These are phyloP conservation scores for Glareola pratincola DNA, from an alignment of 2,113 vertebrate genomes.

Conservation along the genomic window DNA sequence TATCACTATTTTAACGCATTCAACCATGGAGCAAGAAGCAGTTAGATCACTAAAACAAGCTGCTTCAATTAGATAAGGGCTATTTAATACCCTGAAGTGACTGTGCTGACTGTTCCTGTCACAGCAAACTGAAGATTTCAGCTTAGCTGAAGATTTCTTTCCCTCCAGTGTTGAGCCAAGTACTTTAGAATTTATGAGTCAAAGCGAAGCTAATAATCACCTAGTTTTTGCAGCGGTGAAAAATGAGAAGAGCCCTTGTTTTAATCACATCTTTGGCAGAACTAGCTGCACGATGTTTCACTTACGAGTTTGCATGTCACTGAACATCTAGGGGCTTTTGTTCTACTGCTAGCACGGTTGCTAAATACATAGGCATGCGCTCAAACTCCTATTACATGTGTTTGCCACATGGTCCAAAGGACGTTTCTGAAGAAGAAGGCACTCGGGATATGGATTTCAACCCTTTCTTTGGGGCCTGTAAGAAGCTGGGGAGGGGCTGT, in stretches of 20 bases:
- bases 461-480: too few relatives aligned
- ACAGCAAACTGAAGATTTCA: not conserved
- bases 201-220: not conserved
- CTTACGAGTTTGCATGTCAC: fast-evolving
- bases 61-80: not conserved
- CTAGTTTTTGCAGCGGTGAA: not conserved
- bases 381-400: fast-evolving
- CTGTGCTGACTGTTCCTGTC: not conserved
- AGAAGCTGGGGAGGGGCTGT: too few relatives aligned
- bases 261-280: not conserved
- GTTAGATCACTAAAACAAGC: not conserved
- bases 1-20: not conserved
- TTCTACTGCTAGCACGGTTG: not conserved
- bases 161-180: not conserved
- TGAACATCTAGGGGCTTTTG: not conserved
- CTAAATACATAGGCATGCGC: not conserved
- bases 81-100: not conserved
- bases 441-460: not conserved
- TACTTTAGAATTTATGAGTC: not conserved
- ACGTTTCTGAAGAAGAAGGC: not conserved
- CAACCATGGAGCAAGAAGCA: not conserved
- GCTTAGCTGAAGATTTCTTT: not conserved
- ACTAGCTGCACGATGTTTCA: not conserved
- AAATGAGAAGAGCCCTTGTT: not conserved
- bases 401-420: not conserved